These are phyloP conservation scores for Nannobrachium achirus DNA, from an alignment of 2,113 vertebrate species.

Conservation along the genomic window DNA sequence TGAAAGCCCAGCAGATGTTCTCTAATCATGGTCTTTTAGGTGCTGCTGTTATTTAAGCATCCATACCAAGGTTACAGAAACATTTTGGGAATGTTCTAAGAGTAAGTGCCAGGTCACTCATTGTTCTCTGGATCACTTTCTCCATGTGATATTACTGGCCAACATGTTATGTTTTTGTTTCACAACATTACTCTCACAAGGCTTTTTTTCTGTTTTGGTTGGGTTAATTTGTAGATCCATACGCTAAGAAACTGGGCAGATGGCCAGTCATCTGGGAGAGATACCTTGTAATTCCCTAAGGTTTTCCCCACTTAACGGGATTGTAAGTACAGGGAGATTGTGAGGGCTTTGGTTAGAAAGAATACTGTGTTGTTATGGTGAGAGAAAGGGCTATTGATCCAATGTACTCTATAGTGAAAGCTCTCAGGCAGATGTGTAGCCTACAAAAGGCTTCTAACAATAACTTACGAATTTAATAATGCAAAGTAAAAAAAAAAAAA, in stretches of 20 bases:
- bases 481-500: no score
- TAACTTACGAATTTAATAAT: no score
- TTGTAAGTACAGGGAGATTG: slow-evolving; percentile 13
- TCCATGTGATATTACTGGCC: not conserved
- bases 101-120: slow-evolving; percentile 20
- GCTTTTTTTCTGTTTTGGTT: not conserved
- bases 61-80: slow-evolving; percentile 17
- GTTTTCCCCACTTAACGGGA: slow-evolving; percentile 15
- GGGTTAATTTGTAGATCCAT: not conserved
- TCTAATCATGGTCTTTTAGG: slow-evolving; percentile 47
- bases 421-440: no score
- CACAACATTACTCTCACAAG: not conserved
- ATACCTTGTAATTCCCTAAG: slow-evolving; percentile 43
- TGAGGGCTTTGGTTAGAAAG: slow-evolving; percentile 21
- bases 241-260: slow-evolving; percentile 41
- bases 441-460: no score
- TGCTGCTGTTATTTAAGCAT: slow-evolving; percentile 33
- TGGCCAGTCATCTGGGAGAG: slow-evolving; percentile 46
- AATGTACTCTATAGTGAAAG: not conserved
- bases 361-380: slow-evolving; percentile 24
- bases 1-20: slow-evolving; percentile 52
- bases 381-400: slow-evolving; percentile 16
- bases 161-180: slow-evolving; percentile 28
- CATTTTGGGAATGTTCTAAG: not conserved
- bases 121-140: not conserved